Conservation (phyloP, 2,113 vertebrate species). For the Corvus cornix region DNA sequence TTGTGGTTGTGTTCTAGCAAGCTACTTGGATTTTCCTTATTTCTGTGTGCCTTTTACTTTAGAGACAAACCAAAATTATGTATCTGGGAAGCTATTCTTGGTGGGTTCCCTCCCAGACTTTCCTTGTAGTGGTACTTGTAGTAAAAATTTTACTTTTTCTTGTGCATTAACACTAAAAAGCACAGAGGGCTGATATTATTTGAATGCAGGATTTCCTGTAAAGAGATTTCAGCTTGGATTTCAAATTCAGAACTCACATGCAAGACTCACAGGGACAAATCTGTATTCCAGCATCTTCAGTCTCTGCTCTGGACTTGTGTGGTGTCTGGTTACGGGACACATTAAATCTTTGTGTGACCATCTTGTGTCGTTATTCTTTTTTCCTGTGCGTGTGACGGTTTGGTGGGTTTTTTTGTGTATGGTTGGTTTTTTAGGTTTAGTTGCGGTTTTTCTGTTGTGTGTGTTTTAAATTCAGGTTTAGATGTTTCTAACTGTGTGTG, state of each 20-base stretch:
- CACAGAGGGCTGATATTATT: not conserved
- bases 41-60: not conserved
- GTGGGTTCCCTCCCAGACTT: not conserved
- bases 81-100: not conserved
- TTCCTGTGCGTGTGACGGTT: accelerated
- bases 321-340: not conserved
- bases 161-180: not conserved
- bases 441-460: accelerated
- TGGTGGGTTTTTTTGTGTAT: not conserved
- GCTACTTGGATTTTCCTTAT: not conserved
- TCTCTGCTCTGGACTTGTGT: not conserved
- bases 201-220: not conserved
- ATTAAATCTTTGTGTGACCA: not conserved
- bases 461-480: not conserved
- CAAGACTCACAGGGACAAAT: not conserved
- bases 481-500: not conserved
- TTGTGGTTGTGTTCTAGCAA: accelerated
- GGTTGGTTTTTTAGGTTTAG: not conserved
- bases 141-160: not conserved
- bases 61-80: not conserved
- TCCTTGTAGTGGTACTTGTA: not conserved
- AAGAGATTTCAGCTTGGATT: not conserved
- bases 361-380: not conserved
- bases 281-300: not conserved
- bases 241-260: not conserved